phyloP scores from a whole-genome alignment of 2,888 invertebrate genomes.

The Morpho achilles region DNA sequence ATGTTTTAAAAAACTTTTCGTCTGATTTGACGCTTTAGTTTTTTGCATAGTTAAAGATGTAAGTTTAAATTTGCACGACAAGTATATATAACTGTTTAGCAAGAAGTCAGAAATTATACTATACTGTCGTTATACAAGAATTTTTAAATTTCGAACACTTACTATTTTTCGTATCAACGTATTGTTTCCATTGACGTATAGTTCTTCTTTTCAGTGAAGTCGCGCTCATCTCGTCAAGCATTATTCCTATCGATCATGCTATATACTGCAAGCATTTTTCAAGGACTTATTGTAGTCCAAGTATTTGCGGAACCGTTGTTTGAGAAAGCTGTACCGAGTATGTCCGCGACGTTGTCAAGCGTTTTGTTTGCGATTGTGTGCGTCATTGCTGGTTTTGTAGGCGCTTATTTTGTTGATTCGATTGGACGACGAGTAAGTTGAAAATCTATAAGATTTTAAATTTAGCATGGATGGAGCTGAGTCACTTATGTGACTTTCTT shows the following conservation, averaged over 20 bases:
- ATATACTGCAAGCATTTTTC: constrained; percentile 46
- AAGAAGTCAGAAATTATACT: too few relatives aligned
- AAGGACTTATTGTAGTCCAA: constrained; percentile 55
- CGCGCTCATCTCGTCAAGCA: constrained; percentile 46
- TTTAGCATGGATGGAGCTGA: too few relatives aligned
- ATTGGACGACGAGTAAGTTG: constrained; percentile 52
- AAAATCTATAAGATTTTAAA: too few relatives aligned
- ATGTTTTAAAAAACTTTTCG: too few relatives aligned
- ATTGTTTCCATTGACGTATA: background rate
- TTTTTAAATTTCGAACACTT: background rate
- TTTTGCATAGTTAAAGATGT: too few relatives aligned
- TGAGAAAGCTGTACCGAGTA: constrained; percentile 44
- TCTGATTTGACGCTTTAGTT: too few relatives aligned
- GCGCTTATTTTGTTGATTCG: constrained; percentile 50
- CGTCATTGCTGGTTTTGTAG: constrained; percentile 41
- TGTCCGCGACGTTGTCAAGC: constrained; percentile 48
- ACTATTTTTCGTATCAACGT: background rate
- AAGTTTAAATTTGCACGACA: too few relatives aligned
- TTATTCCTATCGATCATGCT: constrained; percentile 39
- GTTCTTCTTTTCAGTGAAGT: constrained; percentile 42
- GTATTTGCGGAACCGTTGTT: constrained; percentile 60
- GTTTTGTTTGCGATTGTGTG: constrained; percentile 43
- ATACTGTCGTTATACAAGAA: background rate
- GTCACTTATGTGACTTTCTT: too few relatives aligned
- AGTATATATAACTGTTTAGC: too few relatives aligned